phyloP scores from a whole-genome alignment of 2,797 vertebrate genomes.

The Brachymystax lenok region DNA sequence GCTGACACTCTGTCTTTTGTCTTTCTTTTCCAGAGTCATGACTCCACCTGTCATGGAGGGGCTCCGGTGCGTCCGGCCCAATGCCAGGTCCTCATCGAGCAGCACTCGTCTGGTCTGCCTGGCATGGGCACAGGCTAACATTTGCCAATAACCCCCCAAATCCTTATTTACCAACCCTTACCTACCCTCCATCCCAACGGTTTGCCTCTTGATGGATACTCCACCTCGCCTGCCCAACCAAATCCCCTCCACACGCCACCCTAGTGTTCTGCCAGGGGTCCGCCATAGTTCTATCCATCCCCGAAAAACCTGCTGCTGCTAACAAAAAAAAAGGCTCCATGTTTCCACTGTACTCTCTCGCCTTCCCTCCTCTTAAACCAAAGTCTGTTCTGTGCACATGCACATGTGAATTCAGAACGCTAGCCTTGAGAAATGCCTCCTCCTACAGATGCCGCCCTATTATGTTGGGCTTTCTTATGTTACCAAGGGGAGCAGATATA shows the following conservation, averaged over 20 bases:
- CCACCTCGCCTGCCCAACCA: slow-evolving; percentile 39
- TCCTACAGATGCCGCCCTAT: slow-evolving; percentile 23
- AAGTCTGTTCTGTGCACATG: slow-evolving; percentile 58
- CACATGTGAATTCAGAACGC: slow-evolving; percentile 37
- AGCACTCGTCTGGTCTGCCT: slow-evolving; percentile 66
- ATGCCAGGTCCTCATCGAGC: slow-evolving; percentile 76
- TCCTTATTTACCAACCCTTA: background rate
- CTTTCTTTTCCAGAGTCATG: slow-evolving; percentile 27
- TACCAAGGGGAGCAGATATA: slow-evolving; percentile 55
- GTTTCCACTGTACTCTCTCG: slow-evolving; percentile 2
- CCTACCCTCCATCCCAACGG: slow-evolving; percentile 2
- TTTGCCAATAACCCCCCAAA: slow-evolving; percentile 22
- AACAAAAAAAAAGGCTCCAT: slow-evolving; percentile 25
- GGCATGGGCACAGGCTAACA: slow-evolving; percentile 70
- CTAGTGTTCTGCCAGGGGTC: slow-evolving; percentile 7
- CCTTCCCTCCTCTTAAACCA: slow-evolving; percentile 54
- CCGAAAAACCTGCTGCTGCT: slow-evolving; percentile 37
- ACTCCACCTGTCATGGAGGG: slow-evolving; percentile 32
- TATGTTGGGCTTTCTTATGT: slow-evolving; percentile 30
- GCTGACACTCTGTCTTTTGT: slow-evolving; percentile 3
- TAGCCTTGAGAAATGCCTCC: slow-evolving; percentile 54
- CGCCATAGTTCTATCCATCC: background rate
- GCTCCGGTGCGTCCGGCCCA: slow-evolving; percentile 42
- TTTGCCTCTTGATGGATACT: slow-evolving; percentile 36
- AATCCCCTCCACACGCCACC: slow-evolving; percentile 8